Evolutionary conservation across 2,888 invertebrate genomes (phyloP), one percentile per base, ranked within the genome.

Genomic region (Steinernema carpocapsae): DNA sequence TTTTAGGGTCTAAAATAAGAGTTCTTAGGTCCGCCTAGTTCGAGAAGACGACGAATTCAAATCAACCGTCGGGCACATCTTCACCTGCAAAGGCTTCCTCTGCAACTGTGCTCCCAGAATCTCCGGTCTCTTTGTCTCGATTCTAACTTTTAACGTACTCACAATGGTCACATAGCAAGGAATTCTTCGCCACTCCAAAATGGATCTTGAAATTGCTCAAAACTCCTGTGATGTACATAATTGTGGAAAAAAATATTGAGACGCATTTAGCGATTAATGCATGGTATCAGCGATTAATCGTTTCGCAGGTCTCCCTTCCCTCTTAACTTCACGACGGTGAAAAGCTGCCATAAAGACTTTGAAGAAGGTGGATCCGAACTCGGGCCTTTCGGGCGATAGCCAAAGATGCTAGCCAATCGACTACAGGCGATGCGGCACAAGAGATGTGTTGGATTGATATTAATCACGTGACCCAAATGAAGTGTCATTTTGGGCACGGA

Each of bases 11-110:
- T 37, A 24, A 46, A 19, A 19, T 37, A 7, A 19, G 74, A 19
- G 6, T 74, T 32, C 79, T 52, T 76, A 83, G 83, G 76, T 83
- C 14, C 77, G 83, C 2, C 77, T 84, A 19, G 74, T 78, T 1
- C 77, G 80, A 42, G 45, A 70, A 1, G 37, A 74, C 4, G 77
- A 74, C n/a, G n/a, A n/a, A n/a, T 42, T 42, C 14, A 75, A 78
- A 24, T 72, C 75, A 22, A 77, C 84, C 10, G 77, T 84, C 71
- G 85, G 85, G 14, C 76, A 77, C 76, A 80, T 85, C 72, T 84
- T 83, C 79, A 83, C 83, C 10, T 85, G 85, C 56, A 76, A 82
- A 29, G 85, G 85, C 19, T 84, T 78, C 70, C 73, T 85, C 24
- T 85, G 85, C 74, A 85, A 84, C 32, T 29, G 56, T 26, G 10